Percentiles rank a stretch among this genome's conserved stretches.
Evolutionary conservation across 2,888 invertebrate genomes (phyloP).

Genomic region (Geophilus truncorum): DNA sequence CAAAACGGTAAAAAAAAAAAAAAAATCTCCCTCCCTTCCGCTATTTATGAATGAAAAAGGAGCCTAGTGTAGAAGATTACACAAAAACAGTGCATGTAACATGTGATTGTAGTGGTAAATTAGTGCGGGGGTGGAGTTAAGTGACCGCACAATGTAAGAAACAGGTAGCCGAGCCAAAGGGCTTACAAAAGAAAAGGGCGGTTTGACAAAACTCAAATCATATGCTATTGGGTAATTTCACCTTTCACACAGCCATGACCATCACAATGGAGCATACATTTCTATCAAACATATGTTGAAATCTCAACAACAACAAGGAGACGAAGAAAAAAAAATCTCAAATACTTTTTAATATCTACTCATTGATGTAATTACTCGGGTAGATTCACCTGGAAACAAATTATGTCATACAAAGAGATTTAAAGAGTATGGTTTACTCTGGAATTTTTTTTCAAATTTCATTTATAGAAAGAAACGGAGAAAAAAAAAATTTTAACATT

Average conservation of each 20-base stretch:
- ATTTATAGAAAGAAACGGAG: too few species aligned
- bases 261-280: not conserved
- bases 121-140: not conserved
- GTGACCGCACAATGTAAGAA: constrained; percentile 12
- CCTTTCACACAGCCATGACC: constrained; percentile 25
- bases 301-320: not conserved
- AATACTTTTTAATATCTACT: not conserved
- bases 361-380: constrained; percentile 6
- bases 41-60: not conserved
- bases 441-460: not conserved
- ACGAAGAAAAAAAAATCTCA: not conserved
- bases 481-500: not conserved
- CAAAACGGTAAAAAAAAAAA: too few species aligned
- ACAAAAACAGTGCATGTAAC: not conserved
- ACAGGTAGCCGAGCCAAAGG: not conserved
- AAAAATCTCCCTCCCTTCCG: not conserved
- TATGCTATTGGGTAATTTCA: not conserved
- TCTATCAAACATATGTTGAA: constrained; percentile 27
- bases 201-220: constrained; percentile 7
- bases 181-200: constrained; percentile 2
- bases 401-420: not conserved
- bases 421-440: not conserved
- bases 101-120: not conserved
- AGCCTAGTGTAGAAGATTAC: not conserved
- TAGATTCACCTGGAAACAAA: constrained; percentile 1